Conservation (phyloP, 2,797 vertebrate genomes). For the Alfaro cultratus region DNA sequence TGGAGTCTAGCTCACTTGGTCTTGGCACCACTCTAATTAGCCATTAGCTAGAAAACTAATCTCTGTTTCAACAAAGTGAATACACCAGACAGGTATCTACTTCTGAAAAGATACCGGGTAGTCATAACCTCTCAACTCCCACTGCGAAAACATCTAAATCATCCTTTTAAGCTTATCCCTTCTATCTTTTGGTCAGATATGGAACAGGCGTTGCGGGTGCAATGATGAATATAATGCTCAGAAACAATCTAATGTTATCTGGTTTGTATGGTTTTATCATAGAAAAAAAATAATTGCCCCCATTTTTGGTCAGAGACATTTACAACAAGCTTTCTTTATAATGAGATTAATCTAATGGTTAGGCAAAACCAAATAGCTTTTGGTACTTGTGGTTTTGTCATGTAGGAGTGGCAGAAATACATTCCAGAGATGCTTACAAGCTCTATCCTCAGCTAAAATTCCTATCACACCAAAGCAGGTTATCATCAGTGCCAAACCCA, state of each 20-base stretch:
- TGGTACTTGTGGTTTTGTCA: constrained; percentile 12
- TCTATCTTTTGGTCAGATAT: background rate
- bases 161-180: constrained; percentile 2
- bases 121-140: background rate
- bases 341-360: background rate
- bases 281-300: background rate
- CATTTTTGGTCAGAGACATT: constrained; percentile 1
- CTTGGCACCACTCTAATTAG: background rate
- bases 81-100: background rate
- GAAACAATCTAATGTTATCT: background rate
- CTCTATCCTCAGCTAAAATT: constrained; percentile 15
- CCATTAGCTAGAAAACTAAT: background rate
- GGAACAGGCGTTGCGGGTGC: background rate
- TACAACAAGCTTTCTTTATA: constrained; percentile 6
- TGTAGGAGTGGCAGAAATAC: constrained; percentile 19
- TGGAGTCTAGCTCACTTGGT: background rate
- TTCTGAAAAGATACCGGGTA: background rate
- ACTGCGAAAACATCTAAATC: background rate
- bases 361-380: constrained; percentile 11
- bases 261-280: background rate
- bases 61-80: background rate
- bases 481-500: background rate
- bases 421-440: constrained; percentile 26
- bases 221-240: background rate
- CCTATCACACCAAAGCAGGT: constrained; percentile 1